These are phyloP conservation scores for Drosophila helvetica DNA, from an alignment of 2,888 invertebrate species.

Conservation along the genomic window DNA sequence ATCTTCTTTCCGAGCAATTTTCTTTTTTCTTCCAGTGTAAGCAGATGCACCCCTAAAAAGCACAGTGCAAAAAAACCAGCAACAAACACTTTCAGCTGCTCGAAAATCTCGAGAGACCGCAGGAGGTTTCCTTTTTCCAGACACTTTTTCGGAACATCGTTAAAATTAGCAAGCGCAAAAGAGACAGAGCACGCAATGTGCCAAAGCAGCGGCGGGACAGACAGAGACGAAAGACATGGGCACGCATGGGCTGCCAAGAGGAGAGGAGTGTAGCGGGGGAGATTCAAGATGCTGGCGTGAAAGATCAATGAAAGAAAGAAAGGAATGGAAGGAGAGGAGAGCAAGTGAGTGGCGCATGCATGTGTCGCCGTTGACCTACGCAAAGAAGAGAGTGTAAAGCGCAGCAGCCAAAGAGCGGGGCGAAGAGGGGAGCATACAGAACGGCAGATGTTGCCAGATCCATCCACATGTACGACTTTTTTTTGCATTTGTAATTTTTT, in stretches of 20 bases:
- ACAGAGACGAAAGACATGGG: background rate
- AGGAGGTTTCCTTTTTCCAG: constrained; percentile 73
- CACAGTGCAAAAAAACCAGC: background rate
- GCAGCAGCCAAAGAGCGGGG: constrained; percentile 29
- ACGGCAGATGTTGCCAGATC: constrained; percentile 71
- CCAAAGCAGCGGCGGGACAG: background rate
- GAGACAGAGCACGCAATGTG: constrained; percentile 57
- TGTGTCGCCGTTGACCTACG: constrained; percentile 82
- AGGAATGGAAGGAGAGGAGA: constrained; percentile 29
- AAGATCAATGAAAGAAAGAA: constrained; percentile 72
- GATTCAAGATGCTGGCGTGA: constrained; percentile 57
- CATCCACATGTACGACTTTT: constrained; percentile 26
- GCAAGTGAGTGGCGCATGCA: constrained; percentile 65
- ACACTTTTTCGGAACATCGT: constrained; percentile 59
- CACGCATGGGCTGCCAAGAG: constrained; percentile 8
- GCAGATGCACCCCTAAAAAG: constrained; percentile 16
- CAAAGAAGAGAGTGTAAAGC: constrained; percentile 65
- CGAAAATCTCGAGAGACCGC: constrained; percentile 78
- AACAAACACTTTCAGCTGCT: constrained; percentile 63
- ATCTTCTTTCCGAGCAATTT: no score
- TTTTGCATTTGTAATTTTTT: constrained; percentile 56
- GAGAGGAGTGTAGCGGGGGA: constrained; percentile 26
- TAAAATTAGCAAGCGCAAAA: constrained; percentile 70
- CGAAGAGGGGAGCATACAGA: constrained; percentile 27
- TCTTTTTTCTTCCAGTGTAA: background rate